phyloP scores from a whole-genome alignment of 2,888 invertebrate species.

The Meghimatium bilineatum region DNA sequence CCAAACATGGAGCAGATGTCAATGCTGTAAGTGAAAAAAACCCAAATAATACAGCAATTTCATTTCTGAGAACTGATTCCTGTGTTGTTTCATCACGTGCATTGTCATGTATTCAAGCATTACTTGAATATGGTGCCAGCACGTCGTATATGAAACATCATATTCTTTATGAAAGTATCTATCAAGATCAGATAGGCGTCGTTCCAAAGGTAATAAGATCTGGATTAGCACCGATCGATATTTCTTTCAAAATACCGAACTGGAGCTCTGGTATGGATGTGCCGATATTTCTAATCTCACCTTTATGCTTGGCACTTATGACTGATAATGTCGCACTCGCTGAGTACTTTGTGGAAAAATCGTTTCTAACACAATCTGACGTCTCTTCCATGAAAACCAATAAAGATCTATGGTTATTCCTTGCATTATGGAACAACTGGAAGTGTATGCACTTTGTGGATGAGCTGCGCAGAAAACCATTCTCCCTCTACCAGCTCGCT shows the following conservation, averaged over 20 bases:
- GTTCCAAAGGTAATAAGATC: neutral
- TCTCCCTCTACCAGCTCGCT: neutral
- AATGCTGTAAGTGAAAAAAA: neutral
- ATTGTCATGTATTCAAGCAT: neutral
- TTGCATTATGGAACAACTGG: neutral
- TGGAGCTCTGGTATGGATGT: too few relatives aligned
- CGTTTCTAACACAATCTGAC: constrained; percentile 15
- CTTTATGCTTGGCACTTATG: neutral
- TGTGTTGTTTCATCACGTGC: too few relatives aligned
- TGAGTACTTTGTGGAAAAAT: neutral
- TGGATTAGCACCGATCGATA: constrained; percentile 6
- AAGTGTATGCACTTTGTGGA: neutral
- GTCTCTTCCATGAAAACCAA: neutral
- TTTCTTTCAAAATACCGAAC: neutral
- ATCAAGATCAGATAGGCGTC: neutral
- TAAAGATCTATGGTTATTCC: neutral
- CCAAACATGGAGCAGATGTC: neutral
- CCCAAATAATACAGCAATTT: constrained; percentile 2
- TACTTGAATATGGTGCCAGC: constrained; percentile 17
- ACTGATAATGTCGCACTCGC: neutral
- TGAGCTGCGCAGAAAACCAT: neutral
- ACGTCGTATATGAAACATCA: neutral
- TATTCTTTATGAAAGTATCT: neutral
- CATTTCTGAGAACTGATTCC: neutral
- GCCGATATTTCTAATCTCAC: neutral